A percentile compares a stretch with the other conserved stretches of the same genome.
Evolutionary conservation across 2,113 vertebrate species (phyloP).

Genomic region (Paralichthys olivaceus): DNA sequence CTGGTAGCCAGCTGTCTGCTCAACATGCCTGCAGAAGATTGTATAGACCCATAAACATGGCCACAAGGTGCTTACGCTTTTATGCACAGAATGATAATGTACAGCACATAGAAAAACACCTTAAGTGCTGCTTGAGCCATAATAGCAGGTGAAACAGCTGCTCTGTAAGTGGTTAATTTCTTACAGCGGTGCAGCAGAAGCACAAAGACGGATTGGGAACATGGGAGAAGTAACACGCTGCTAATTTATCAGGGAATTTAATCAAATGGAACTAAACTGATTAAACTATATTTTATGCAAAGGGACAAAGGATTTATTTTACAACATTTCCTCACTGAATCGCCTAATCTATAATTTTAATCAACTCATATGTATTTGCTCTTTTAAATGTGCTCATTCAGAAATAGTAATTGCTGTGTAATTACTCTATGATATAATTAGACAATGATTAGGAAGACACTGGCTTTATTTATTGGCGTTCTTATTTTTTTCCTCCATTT

Average conservation of each 20-base stretch:
- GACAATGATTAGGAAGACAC: slow-evolving; percentile 68
- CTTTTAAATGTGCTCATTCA: slow-evolving; percentile 70
- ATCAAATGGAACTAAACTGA: slow-evolving; percentile 71
- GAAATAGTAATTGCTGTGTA: slow-evolving; percentile 75
- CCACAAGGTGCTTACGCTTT: slow-evolving; percentile 18
- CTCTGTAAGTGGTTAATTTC: slow-evolving; percentile 33
- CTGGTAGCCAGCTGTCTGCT: slow-evolving; percentile 14
- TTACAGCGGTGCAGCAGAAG: not conserved
- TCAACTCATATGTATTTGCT: slow-evolving; percentile 72
- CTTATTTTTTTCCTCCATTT: slow-evolving; percentile 20
- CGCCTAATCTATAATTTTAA: slow-evolving; percentile 76
- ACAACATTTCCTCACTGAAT: slow-evolving; percentile 68
- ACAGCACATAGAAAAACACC: slow-evolving; percentile 2
- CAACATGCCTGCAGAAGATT: slow-evolving; percentile 10
- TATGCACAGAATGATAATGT: slow-evolving; percentile 17
- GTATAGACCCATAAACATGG: slow-evolving; percentile 4
- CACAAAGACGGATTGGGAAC: slow-evolving; percentile 35
- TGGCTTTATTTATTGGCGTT: slow-evolving; percentile 63
- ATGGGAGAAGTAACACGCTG: slow-evolving; percentile 30
- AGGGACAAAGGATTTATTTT: slow-evolving; percentile 62
- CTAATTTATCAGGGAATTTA: slow-evolving; percentile 59
- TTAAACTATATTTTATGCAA: slow-evolving; percentile 68
- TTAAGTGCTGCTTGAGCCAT: slow-evolving; percentile 9
- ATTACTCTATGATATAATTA: slow-evolving; percentile 79
- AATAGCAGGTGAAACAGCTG: slow-evolving; percentile 5